Conservation (phyloP, 2,888 invertebrate genomes). For the Odontocolon sp. region DNA sequence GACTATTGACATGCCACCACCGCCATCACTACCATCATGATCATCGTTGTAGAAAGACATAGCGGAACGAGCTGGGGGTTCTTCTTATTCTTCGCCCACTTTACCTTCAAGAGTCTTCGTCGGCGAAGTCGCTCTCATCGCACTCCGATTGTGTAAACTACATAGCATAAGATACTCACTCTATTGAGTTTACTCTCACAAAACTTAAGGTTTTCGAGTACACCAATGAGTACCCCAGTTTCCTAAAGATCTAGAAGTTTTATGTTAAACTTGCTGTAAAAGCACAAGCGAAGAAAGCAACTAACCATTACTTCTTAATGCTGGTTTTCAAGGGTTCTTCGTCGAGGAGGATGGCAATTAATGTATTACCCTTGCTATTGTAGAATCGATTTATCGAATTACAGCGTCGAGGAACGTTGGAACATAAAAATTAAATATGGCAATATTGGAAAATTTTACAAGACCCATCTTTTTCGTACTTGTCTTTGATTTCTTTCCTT, state of each 20-base stretch:
- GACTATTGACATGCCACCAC: conserved; percentile 69
- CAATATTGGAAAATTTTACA: neutral
- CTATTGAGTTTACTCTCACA: conserved; percentile 24
- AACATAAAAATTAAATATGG: too few species aligned
- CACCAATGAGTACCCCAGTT: neutral
- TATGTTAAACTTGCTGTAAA: conserved; percentile 20
- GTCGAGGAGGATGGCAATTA: conserved; percentile 1
- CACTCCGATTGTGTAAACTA: conserved; percentile 5
- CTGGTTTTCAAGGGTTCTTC: conserved; percentile 1
- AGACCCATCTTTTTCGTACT: neutral
- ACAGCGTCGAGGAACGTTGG: too few species aligned
- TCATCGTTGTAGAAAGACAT: conserved; percentile 19
- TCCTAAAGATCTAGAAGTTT: conserved; percentile 32
- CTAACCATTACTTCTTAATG: conserved; percentile 2
- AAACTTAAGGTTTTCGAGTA: neutral
- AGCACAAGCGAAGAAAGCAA: conserved; percentile 15
- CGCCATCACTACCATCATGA: conserved; percentile 14
- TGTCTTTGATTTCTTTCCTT: neutral
- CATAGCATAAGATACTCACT: conserved; percentile 13
- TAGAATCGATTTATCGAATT: conserved; percentile 10
- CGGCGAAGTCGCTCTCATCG: neutral
- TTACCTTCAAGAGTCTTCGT: neutral
- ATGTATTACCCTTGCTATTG: too few species aligned
- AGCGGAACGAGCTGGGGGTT: conserved; percentile 19
- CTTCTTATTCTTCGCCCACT: neutral